Evolutionary conservation across 2,888 invertebrate genomes (phyloP).

Genomic region (Yponomeuta plumbellus): DNA sequence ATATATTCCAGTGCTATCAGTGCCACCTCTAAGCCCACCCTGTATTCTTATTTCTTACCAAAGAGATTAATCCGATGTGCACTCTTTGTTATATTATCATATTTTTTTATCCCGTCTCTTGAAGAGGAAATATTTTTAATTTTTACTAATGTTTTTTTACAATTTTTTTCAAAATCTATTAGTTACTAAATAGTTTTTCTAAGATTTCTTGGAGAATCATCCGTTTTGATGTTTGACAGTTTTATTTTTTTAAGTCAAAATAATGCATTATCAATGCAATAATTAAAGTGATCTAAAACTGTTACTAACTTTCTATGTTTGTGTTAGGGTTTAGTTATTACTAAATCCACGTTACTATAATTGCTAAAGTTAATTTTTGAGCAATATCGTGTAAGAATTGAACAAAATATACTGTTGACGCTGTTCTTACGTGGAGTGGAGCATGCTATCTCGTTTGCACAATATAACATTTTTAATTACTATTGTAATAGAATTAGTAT

Average conservation of each 20-base stretch:
- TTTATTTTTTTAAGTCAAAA: background rate
- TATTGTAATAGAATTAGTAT: too few relatives aligned
- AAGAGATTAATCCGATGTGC: background rate
- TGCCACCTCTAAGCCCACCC: constrained; percentile 2
- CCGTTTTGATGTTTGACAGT: background rate
- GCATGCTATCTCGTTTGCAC: too few relatives aligned
- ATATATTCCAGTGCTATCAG: background rate
- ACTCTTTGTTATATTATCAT: background rate
- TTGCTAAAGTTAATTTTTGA: background rate
- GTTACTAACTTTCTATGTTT: background rate
- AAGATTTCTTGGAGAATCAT: too few relatives aligned
- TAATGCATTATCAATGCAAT: background rate
- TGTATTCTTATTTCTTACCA: background rate
- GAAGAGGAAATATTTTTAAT: too few relatives aligned
- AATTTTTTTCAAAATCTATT: too few relatives aligned
- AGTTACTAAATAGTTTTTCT: too few relatives aligned
- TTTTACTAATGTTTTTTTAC: too few relatives aligned
- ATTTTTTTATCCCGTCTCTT: too few relatives aligned
- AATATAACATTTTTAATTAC: too few relatives aligned
- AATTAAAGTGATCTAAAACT: background rate
- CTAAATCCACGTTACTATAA: background rate
- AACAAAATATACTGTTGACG: too few relatives aligned
- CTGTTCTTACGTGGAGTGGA: too few relatives aligned
- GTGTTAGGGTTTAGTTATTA: background rate
- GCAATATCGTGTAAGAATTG: too few relatives aligned